Conservation (phyloP, 2,888 invertebrate genomes). For the Xanthorhoe designata region DNA sequence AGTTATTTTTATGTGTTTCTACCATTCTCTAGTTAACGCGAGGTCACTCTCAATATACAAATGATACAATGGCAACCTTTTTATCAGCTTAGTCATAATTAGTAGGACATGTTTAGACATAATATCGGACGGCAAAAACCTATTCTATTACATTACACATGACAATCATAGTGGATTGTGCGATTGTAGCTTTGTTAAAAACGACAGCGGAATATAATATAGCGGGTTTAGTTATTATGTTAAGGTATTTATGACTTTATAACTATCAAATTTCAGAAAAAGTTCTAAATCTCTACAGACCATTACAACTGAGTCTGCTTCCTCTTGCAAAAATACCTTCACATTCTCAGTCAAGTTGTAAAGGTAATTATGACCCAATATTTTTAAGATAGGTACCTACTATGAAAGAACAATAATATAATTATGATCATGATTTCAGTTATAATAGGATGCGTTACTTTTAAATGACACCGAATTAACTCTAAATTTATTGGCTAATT, state of each 20-base stretch:
- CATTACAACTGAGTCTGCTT: too few relatives aligned
- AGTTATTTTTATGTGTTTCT: neutral
- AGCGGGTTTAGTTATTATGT: neutral
- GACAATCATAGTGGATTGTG: conserved; percentile 1
- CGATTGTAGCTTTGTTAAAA: neutral
- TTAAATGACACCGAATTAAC: too few relatives aligned
- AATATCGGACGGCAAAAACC: conserved; percentile 39
- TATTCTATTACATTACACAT: conserved; percentile 37
- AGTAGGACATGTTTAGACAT: conserved; percentile 36
- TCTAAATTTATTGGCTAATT: too few relatives aligned
- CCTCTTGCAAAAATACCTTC: too few relatives aligned
- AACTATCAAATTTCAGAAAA: neutral
- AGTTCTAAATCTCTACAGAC: too few relatives aligned
- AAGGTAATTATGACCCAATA: neutral
- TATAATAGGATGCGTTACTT: too few relatives aligned
- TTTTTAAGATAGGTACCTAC: too few relatives aligned
- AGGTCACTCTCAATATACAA: conserved; percentile 39
- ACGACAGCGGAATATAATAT: neutral
- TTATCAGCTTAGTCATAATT: conserved; percentile 39
- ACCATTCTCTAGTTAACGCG: conserved; percentile 10
- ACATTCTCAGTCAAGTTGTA: neutral
- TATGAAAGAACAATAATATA: too few relatives aligned
- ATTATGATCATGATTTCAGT: too few relatives aligned
- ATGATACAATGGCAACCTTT: conserved; percentile 39
- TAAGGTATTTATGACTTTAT: neutral